Conservation (phyloP, 1,140 invertebrate genomes). For the Drosophila dunni region DNA sequence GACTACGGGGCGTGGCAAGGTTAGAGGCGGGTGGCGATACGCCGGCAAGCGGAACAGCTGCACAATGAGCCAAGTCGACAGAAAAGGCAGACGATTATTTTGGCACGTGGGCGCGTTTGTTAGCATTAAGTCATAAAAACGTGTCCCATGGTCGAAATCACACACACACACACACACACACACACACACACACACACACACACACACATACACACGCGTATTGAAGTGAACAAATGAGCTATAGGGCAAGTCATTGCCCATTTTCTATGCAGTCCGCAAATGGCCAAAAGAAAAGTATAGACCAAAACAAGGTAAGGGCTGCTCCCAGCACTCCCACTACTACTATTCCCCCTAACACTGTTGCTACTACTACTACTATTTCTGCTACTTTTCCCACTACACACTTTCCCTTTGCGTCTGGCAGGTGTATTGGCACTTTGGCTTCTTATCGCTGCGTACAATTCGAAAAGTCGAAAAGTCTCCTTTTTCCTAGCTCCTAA, state of each 20-base stretch:
- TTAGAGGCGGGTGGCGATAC: neutral
- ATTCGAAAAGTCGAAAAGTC: slow-evolving; percentile 67
- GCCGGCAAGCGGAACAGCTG: slow-evolving; percentile 37
- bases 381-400: neutral
- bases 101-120: slow-evolving; percentile 82
- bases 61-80: slow-evolving; percentile 77
- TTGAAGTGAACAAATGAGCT: slow-evolving; percentile 38
- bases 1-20: neutral
- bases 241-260: slow-evolving; percentile 44
- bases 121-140: slow-evolving; percentile 83
- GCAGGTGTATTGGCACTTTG: slow-evolving; percentile 66
- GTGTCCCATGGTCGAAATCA: slow-evolving; percentile 58
- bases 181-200: slow-evolving; percentile 8
- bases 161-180: slow-evolving; percentile 15
- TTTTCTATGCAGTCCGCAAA: slow-evolving; percentile 53
- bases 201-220: slow-evolving; percentile 5
- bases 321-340: neutral
- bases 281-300: slow-evolving; percentile 44
- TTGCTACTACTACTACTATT: neutral
- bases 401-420: slow-evolving; percentile 1
- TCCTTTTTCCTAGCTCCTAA: neutral
- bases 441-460: slow-evolving; percentile 71
- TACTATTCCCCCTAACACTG: too few species aligned
- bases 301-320: slow-evolving; percentile 32
- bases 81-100: slow-evolving; percentile 80